These are phyloP conservation scores for Tichodroma muraria DNA, from an alignment of 2,113 vertebrate species.

Conservation along the genomic window DNA sequence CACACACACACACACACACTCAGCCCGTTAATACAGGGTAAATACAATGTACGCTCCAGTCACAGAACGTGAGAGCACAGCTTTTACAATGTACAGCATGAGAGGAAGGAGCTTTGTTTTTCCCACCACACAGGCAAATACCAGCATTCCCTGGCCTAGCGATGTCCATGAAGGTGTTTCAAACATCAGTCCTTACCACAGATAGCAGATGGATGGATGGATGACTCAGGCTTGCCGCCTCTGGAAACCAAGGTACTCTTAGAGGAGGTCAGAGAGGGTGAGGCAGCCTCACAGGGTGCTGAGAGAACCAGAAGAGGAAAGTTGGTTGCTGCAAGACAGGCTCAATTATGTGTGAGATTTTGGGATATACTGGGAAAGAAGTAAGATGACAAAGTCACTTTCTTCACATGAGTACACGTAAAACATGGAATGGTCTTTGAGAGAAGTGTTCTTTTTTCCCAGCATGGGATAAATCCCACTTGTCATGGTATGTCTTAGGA, in stretches of 20 bases:
- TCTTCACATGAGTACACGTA: rapidly evolving
- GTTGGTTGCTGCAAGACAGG: neutral
- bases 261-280: neutral
- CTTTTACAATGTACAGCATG: neutral
- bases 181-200: neutral
- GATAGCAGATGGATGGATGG: neutral
- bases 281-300: neutral
- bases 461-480: neutral
- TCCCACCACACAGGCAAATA: no score
- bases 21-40: neutral
- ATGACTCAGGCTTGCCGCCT: neutral
- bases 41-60: neutral
- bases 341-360: rapidly evolving
- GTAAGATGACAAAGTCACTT: neutral
- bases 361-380: neutral
- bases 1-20: neutral
- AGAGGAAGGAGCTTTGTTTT: neutral
- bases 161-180: neutral
- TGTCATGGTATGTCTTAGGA: neutral
- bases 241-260: neutral
- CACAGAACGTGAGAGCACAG: neutral
- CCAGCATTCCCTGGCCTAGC: rapidly evolving
- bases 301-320: neutral
- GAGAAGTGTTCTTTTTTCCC: neutral
- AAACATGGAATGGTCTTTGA: neutral